Evolutionary conservation across 2,113 vertebrate genomes (phyloP).

Genomic region (Siniperca chuatsi): DNA sequence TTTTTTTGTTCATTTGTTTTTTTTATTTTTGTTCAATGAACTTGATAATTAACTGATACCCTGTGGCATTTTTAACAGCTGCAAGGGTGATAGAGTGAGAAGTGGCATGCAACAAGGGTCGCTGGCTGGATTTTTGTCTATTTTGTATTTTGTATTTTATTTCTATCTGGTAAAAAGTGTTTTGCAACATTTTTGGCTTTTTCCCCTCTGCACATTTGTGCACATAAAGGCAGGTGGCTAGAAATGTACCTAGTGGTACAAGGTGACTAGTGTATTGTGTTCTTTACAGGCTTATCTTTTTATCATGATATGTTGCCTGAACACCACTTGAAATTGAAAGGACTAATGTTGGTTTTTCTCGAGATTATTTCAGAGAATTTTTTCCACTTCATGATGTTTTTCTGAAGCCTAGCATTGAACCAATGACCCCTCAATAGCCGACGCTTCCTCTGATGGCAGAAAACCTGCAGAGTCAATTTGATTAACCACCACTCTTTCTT

Average conservation of each 20-base stretch:
- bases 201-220: neutral
- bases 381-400: constrained; percentile 28
- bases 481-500: constrained; percentile 78
- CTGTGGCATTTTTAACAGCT: neutral
- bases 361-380: neutral
- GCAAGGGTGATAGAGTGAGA: neutral
- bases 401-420: constrained; percentile 65
- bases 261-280: neutral
- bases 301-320: neutral
- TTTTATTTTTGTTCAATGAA: neutral
- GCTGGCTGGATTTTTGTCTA: neutral
- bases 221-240: neutral
- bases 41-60: neutral
- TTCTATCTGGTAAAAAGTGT: neutral
- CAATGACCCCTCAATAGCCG: constrained; percentile 67
- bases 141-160: neutral
- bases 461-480: constrained; percentile 80
- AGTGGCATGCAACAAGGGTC: neutral
- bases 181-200: neutral
- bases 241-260: neutral
- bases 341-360: neutral
- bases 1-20: neutral
- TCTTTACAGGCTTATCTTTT: neutral
- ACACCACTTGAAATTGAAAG: neutral
- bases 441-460: constrained; percentile 66